Evolutionary conservation across 2,113 vertebrate genomes (phyloP).

Genomic region (Recurvirostra avosetta): DNA sequence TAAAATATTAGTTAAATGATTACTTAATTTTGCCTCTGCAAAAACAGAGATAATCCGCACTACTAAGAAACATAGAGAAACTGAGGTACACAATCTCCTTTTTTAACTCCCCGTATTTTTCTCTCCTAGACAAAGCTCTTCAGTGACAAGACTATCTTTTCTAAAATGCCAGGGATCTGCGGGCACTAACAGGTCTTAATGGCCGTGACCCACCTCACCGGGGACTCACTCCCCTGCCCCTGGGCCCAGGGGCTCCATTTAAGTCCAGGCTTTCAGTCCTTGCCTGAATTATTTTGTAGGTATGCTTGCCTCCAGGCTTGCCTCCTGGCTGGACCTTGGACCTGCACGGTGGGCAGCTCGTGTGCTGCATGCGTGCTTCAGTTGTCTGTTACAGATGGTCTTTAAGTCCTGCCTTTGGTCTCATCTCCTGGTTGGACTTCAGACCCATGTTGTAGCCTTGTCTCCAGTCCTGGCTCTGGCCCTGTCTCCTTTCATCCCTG

Average conservation of each 20-base stretch:
- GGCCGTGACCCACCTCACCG: background rate
- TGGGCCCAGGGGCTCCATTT: background rate
- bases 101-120: background rate
- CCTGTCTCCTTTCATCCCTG: background rate
- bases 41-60: background rate
- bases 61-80: background rate
- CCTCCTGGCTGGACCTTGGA: background rate
- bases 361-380: background rate
- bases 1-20: background rate
- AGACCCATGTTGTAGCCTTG: background rate
- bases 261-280: background rate
- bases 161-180: background rate
- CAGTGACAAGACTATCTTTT: background rate
- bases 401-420: background rate
- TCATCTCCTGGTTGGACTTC: background rate
- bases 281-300: background rate
- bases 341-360: fast-evolving
- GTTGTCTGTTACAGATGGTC: too few species aligned
- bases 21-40: background rate
- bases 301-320: background rate
- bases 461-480: background rate
- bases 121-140: background rate
- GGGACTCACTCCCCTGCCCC: background rate
- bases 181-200: background rate
- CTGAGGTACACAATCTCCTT: background rate